These are phyloP conservation scores for Eupeodes luniger DNA, from an alignment of 2,888 invertebrate genomes.

Conservation along the genomic window DNA sequence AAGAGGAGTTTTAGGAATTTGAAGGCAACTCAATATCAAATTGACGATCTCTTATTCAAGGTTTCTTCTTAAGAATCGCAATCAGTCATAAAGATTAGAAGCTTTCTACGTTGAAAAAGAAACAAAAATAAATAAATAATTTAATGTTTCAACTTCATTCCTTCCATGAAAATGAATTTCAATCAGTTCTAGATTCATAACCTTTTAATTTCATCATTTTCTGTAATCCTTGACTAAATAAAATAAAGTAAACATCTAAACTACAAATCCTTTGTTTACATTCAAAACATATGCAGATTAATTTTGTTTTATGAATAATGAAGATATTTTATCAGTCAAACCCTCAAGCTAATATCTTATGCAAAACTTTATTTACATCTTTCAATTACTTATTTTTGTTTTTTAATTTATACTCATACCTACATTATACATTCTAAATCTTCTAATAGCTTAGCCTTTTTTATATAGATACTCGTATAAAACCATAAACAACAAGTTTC, in stretches of 20 bases:
- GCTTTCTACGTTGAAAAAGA: too few species aligned
- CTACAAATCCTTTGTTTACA: not conserved
- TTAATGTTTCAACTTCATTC: too few species aligned
- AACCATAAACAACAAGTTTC: constrained; percentile 42
- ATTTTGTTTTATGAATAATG: constrained; percentile 19
- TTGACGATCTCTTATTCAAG: too few species aligned
- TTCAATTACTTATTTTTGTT: not conserved
- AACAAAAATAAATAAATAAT: too few species aligned
- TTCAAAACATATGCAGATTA: not conserved
- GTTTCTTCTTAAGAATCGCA: too few species aligned
- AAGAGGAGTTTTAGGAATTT: too few species aligned
- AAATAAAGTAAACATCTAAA: not conserved
- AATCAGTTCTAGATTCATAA: not conserved
- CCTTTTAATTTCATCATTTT: constrained; percentile 6
- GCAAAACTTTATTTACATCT: constrained; percentile 27
- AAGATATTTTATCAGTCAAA: constrained; percentile 27
- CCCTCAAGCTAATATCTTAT: constrained; percentile 33
- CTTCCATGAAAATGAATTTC: too few species aligned
- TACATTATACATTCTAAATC: constrained; percentile 1
- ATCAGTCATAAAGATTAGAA: too few species aligned
- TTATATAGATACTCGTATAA: not conserved
- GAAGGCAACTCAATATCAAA: too few species aligned
- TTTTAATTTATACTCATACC: too few species aligned
- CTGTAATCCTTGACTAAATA: not conserved
- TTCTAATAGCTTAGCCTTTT: constrained; percentile 7